Base-by-base conservation (phyloP, 2,113 vertebrate species). In the Hymenochirus boettgeri region DNA sequence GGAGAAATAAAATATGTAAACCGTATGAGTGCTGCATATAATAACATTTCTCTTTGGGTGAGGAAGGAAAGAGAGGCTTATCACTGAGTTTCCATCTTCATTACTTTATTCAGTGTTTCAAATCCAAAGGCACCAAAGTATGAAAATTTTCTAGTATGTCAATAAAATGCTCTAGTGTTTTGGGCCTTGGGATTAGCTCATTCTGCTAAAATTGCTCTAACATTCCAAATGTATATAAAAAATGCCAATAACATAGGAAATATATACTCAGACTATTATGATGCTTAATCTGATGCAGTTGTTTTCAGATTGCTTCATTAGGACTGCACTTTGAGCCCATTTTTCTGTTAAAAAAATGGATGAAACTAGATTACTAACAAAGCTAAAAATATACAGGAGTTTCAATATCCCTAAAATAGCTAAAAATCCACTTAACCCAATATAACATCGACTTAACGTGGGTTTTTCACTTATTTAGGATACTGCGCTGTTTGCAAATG, bases 201-300 rank as follows among this genome's bases (percentile, higher is more conserved):
- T 29, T 54, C 24, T 53, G 24, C 33, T 63, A 17, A 37, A 54
- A 62, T 22, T 63, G 42, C 50, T 63, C 7, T 54, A 13, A 54
- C 52, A 54, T 42, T 63, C 61, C 61, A 63, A 54, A 63, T 63
- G 24, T 63, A 63, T 63, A 54, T 54, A 42, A 63, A 54, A 63
- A 27, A 54, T 62, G 54, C 27, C 24, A 42, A 63, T 63, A 55
- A 23, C 6, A 19, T 13, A 55, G 31, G 54, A 39, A 54, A 54
- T 50, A 63, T 53, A 62, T 62, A 53, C 52, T 63, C 35, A 23
- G 39, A 37, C 51, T 54, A 63, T 63, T 63, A 63, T 63, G 35
- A 21, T 24, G 45, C 42, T 63, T 45, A 54, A 63, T 63, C 31
- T 63, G 51, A 35, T 45, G 23, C 29, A 52, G 54, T 63, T 54